phyloP scores from a whole-genome alignment of 1,140 invertebrate genomes.

The Campoletis sonorensis region DNA sequence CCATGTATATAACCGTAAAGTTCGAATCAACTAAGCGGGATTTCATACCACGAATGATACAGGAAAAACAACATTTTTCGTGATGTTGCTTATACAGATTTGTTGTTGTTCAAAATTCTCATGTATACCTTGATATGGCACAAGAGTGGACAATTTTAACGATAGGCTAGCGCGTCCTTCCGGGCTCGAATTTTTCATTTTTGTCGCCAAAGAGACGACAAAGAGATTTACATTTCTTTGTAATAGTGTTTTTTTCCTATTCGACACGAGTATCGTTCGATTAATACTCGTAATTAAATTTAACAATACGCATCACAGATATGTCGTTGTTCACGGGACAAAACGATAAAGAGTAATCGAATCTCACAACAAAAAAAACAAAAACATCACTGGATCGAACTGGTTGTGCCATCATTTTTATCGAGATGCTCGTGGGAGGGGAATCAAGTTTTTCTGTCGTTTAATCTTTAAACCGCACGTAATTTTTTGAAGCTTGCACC shows the following conservation, averaged over 20 bases:
- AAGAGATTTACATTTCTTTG: slow-evolving; percentile 2
- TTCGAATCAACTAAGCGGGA: slow-evolving; percentile 7
- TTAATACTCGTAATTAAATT: slow-evolving; percentile 55
- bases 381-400: not conserved
- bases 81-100: slow-evolving; percentile 10
- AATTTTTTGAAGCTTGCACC: not conserved
- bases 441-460: not conserved
- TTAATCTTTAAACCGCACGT: not conserved
- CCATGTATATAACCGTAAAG: slow-evolving; percentile 12
- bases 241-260: slow-evolving; percentile 41
- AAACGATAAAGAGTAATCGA: slow-evolving; percentile 40
- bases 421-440: not conserved
- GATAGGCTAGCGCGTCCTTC: not conserved
- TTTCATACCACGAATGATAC: slow-evolving; percentile 23
- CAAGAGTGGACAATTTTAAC: not conserved
- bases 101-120: not conserved
- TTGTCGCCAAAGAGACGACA: slow-evolving; percentile 14
- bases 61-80: not conserved
- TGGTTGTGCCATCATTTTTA: slow-evolving; percentile 1
- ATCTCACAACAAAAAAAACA: not conserved
- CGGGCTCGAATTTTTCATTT: not conserved
- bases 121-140: too few species aligned
- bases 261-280: slow-evolving; percentile 51
- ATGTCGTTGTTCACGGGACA: slow-evolving; percentile 65
- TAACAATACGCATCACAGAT: slow-evolving; percentile 67